A percentile compares a stretch with the other conserved stretches of the same genome.
Conservation (phyloP, 2,797 vertebrate genomes). For the Vireo griseus region DNA sequence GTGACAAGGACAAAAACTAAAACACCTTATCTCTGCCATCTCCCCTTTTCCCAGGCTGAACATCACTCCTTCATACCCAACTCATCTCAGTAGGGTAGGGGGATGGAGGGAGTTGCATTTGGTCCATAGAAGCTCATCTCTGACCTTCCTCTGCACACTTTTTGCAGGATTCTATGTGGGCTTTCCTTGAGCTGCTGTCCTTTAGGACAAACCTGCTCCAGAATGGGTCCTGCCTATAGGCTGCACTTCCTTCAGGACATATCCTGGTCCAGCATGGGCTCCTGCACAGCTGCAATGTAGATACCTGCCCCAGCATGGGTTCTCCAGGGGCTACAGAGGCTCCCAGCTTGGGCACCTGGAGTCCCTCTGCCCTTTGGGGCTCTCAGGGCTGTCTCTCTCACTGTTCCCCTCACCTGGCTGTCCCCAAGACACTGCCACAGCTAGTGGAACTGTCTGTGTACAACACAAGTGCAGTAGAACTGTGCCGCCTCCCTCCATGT, state of each 20-base stretch:
- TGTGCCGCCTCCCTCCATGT: background rate
- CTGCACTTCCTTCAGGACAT: background rate
- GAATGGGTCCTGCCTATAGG: background rate
- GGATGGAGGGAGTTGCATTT: background rate
- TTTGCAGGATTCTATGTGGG: background rate
- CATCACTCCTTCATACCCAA: background rate
- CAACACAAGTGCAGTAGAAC: background rate
- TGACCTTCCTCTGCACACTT: background rate
- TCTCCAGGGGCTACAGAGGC: background rate
- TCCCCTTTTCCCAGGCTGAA: background rate
- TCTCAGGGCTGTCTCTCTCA: background rate
- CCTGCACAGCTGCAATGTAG: background rate
- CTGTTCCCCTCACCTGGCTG: background rate
- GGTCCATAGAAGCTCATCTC: background rate
- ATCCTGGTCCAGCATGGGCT: background rate
- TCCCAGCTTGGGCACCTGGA: accelerated
- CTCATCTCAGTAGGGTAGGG: background rate
- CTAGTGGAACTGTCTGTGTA: background rate
- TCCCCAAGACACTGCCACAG: background rate
- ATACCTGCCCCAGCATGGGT: background rate
- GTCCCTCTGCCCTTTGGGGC: background rate
- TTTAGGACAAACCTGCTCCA: background rate
- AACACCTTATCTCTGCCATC: background rate
- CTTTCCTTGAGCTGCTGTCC: background rate
- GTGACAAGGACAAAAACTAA: background rate